phyloP scores from a whole-genome alignment of 2,113 vertebrate species.

The Ceyx melanurus region DNA sequence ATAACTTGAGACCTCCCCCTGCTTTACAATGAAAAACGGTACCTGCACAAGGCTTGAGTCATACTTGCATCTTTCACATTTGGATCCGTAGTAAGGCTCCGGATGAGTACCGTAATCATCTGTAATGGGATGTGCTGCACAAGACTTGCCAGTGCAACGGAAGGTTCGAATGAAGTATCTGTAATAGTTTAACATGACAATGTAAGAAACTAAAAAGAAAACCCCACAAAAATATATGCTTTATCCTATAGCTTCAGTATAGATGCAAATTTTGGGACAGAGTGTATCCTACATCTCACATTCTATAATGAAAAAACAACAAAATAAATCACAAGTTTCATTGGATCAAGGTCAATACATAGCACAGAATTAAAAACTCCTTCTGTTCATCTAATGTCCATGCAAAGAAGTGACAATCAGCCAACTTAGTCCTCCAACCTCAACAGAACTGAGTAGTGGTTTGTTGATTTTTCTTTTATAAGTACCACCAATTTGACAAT shows the following conservation, averaged over 20 bases:
- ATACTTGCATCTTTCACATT: slow-evolving; percentile 97
- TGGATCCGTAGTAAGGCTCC: slow-evolving; percentile 96
- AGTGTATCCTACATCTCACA: background rate
- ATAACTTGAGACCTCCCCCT: background rate
- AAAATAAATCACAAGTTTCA: background rate
- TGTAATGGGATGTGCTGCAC: slow-evolving; percentile 97
- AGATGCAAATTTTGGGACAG: background rate
- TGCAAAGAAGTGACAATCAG: background rate
- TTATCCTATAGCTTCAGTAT: background rate
- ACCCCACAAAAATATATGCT: accelerated
- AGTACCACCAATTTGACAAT: background rate
- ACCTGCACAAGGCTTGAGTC: slow-evolving; percentile 98
- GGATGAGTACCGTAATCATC: slow-evolving; percentile 97
- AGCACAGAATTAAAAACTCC: background rate
- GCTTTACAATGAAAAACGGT: background rate
- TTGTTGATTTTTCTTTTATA: background rate
- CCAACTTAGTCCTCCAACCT: background rate
- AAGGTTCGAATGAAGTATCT: slow-evolving; percentile 93
- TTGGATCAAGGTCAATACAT: background rate
- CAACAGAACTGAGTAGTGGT: accelerated
- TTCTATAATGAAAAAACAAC: background rate
- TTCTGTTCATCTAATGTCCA: background rate
- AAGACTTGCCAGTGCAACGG: slow-evolving; percentile 93
- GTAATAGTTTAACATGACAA: background rate
- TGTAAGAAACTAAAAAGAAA: background rate